Percentiles rank a stretch among this genome's conserved stretches.
Evolutionary conservation across 2,113 vertebrate species (phyloP).

Genomic region (Lasiurus borealis): DNA sequence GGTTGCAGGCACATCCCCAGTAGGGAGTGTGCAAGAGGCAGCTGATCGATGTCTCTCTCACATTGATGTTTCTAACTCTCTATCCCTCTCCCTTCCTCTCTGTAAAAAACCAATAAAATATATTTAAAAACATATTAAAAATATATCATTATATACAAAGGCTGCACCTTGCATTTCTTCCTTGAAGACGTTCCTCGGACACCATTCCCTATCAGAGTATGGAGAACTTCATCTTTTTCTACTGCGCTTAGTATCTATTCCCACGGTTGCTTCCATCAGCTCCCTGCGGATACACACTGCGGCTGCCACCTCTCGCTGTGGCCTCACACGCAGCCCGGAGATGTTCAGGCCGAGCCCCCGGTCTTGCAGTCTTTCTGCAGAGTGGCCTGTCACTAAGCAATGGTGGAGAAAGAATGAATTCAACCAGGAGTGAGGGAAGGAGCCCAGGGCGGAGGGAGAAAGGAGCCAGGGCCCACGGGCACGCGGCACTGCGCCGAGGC

Average conservation of each 20-base stretch:
- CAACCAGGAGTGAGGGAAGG: no score
- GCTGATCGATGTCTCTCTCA: no score
- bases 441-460: no score
- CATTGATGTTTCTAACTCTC: no score
- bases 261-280: no score
- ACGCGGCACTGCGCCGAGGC: rapidly evolving
- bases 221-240: background rate
- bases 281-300: background rate
- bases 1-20: no score
- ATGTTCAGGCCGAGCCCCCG: background rate
- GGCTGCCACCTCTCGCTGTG: background rate
- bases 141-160: background rate
- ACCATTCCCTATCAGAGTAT: background rate
- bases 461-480: rapidly evolving
- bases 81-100: no score
- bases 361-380: background rate
- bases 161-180: background rate
- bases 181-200: background rate
- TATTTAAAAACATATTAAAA: no score
- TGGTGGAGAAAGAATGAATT: background rate
- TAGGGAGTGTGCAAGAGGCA: no score
- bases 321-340: background rate
- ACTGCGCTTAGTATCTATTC: no score
- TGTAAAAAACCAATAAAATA: no score
- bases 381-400: background rate